Percentiles rank a stretch among this genome's conserved stretches.
phyloP scores from a whole-genome alignment of 2,797 vertebrate genomes.

The Hoplostethus atlanticus region DNA sequence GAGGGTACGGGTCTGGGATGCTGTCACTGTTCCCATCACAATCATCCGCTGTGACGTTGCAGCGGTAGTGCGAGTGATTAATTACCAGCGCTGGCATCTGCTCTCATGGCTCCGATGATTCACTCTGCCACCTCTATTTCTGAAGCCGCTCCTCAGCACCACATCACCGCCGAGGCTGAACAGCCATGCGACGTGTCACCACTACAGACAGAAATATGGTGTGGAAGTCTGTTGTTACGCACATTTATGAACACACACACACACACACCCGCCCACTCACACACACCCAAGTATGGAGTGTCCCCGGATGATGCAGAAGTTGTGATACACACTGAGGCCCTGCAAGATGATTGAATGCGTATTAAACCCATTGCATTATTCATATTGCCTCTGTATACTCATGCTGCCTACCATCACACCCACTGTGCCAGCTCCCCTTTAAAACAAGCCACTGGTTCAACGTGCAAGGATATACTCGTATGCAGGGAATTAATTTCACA shows the following conservation, averaged over 20 bases:
- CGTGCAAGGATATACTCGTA: background rate
- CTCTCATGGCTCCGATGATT: constrained; percentile 62
- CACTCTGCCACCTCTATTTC: constrained; percentile 75
- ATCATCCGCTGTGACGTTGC: constrained; percentile 47
- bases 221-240: constrained; percentile 13
- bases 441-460: background rate
- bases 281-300: background rate
- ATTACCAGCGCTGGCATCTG: constrained; percentile 70
- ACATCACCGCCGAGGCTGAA: constrained; percentile 48
- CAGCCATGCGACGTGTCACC: constrained; percentile 46
- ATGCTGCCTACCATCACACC: background rate
- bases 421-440: background rate
- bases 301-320: constrained; percentile 38
- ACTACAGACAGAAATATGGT: constrained; percentile 19
- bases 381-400: background rate
- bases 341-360: constrained; percentile 1
- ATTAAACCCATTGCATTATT: background rate
- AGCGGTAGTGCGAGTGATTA: constrained; percentile 59
- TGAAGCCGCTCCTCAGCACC: constrained; percentile 48
- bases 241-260: background rate
- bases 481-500: background rate
- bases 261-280: too few species aligned
- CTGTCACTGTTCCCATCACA: constrained; percentile 35
- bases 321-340: background rate
- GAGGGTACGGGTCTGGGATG: constrained; percentile 11